Percentiles rank a stretch among this genome's conserved stretches.
phyloP scores from a whole-genome alignment of 1,140 invertebrate genomes.

The Asobara japonica region DNA sequence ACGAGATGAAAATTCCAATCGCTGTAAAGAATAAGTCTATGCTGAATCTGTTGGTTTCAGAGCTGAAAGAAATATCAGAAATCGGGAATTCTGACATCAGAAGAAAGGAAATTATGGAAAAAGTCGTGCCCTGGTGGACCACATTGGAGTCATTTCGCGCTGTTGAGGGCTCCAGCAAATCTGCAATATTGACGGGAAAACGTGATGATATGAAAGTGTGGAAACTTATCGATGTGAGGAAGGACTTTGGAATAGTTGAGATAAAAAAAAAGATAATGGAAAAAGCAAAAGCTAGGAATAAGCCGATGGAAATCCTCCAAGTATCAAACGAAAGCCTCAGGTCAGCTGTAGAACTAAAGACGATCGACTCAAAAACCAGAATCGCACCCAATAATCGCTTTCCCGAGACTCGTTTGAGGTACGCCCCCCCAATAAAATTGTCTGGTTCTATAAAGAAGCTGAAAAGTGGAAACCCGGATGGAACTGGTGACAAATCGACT shows the following conservation, averaged over 20 bases:
- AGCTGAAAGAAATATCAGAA: not conserved
- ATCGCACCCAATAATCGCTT: not conserved
- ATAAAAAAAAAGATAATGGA: not conserved
- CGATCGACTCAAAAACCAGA: not conserved
- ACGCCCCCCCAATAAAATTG: not conserved
- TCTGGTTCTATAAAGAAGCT: not conserved
- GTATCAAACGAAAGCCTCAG: not conserved
- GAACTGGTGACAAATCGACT: not conserved
- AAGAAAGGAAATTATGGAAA: not conserved
- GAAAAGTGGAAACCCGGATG: not conserved
- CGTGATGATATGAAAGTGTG: not conserved
- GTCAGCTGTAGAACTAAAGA: not conserved
- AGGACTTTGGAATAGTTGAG: not conserved
- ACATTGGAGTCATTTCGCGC: slow-evolving; percentile 29
- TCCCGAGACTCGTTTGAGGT: not conserved
- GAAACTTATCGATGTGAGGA: not conserved
- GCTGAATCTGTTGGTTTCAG: slow-evolving; percentile 39
- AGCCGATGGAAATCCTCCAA: too few relatives aligned
- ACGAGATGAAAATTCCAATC: slow-evolving; percentile 45
- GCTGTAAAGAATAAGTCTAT: slow-evolving; percentile 10
- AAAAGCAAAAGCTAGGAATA: not conserved
- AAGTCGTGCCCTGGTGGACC: slow-evolving; percentile 31
- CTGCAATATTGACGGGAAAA: not conserved
- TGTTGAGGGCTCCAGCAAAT: not conserved
- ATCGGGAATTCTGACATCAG: not conserved